phyloP scores from a whole-genome alignment of 2,113 vertebrate species.

The Ardeotis arabs region DNA sequence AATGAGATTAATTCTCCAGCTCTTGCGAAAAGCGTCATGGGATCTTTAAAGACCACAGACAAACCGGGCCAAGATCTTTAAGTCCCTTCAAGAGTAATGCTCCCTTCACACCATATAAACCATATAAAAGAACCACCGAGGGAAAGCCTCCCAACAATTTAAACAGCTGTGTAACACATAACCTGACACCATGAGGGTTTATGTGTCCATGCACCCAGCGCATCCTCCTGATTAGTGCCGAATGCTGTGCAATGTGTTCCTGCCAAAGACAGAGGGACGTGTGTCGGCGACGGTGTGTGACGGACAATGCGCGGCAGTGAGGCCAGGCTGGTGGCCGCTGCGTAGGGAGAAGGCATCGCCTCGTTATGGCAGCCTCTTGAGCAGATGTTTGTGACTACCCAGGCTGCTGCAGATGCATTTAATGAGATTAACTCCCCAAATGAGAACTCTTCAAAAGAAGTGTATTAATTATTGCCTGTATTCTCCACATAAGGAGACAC shows the following conservation, averaged over 20 bases:
- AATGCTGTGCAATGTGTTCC: rapidly evolving
- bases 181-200: not conserved
- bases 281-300: rapidly evolving
- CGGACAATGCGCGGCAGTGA: rapidly evolving
- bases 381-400: not conserved
- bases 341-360: not conserved
- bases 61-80: not conserved
- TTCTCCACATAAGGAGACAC: not conserved
- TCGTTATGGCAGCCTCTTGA: not conserved
- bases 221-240: not conserved
- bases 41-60: slow-evolving; percentile 60
- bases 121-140: not conserved
- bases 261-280: rapidly evolving
- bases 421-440: not conserved
- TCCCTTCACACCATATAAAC: slow-evolving; percentile 40
- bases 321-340: rapidly evolving
- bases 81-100: slow-evolving; percentile 25
- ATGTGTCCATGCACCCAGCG: not conserved
- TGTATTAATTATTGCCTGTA: not conserved
- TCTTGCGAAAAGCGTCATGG: slow-evolving; percentile 6
- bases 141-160: slow-evolving; percentile 21
- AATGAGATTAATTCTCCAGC: slow-evolving; percentile 40
- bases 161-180: slow-evolving; percentile 16
- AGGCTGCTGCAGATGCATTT: not conserved
- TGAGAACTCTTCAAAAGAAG: not conserved